phyloP scores from a whole-genome alignment of 2,113 vertebrate species.

The Phodopus roborovskii region DNA sequence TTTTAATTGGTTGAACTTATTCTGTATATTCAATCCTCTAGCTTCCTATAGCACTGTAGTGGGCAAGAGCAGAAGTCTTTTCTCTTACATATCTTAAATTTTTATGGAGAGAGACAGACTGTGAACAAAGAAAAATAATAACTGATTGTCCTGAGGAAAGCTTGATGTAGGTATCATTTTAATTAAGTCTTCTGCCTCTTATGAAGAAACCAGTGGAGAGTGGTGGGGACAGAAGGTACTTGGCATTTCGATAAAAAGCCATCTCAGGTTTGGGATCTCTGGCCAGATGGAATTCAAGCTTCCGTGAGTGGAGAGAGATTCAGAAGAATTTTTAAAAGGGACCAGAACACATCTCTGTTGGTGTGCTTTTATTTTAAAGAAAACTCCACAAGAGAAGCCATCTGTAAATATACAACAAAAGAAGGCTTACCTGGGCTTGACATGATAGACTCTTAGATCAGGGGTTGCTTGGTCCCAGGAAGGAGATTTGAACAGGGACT shows the following conservation, averaged over 20 bases:
- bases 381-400: neutral
- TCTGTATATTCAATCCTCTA: neutral
- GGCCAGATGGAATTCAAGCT: neutral
- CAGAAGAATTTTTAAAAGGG: neutral
- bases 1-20: neutral
- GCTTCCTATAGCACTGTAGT: neutral
- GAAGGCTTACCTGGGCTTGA: neutral
- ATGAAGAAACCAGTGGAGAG: neutral
- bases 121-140: neutral
- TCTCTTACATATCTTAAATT: neutral
- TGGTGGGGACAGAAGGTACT: neutral
- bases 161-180: neutral
- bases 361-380: neutral
- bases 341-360: neutral
- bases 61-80: neutral
- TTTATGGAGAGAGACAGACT: neutral
- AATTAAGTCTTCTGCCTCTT: neutral
- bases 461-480: neutral
- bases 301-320: neutral
- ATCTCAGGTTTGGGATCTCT: neutral
- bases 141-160: neutral
- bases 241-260: neutral
- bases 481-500: neutral
- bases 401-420: constrained; percentile 2
- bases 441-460: neutral